Percentiles rank a stretch among this genome's conserved stretches.
Evolutionary conservation across 2,888 invertebrate species (phyloP).

Genomic region (Dolichopus griseipennis): DNA sequence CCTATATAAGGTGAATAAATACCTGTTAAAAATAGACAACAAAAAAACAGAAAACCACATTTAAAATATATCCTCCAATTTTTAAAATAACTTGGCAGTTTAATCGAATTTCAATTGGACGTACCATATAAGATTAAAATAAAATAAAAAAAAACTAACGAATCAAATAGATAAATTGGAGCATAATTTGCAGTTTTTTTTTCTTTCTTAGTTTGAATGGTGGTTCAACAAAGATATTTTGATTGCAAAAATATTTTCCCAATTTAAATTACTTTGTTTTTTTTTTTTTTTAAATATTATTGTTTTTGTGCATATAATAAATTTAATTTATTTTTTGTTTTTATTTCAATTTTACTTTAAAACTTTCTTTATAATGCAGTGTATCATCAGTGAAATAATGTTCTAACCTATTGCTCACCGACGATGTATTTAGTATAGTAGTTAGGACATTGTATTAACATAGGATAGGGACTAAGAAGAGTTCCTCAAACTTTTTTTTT

Average conservation of each 20-base stretch:
- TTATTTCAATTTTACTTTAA: no score
- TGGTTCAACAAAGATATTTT: background rate
- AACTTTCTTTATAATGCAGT: no score
- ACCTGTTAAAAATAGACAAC: background rate
- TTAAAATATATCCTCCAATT: background rate
- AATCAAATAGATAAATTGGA: slow-evolving; percentile 1
- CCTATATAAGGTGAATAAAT: background rate
- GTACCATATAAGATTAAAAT: background rate
- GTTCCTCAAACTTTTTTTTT: no score
- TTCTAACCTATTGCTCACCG: no score
- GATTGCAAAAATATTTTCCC: background rate
- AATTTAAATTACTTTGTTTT: background rate
- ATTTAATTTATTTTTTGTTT: no score
- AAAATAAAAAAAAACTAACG: background rate
- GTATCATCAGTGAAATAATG: no score
- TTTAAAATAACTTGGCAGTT: slow-evolving; percentile 8
- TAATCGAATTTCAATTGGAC: slow-evolving; percentile 10
- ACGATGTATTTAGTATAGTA: no score
- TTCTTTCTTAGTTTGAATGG: no score
- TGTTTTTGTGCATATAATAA: no score
- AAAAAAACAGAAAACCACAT: background rate
- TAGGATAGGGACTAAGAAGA: no score
- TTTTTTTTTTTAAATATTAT: background rate
- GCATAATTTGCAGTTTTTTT: background rate
- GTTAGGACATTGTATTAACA: no score